Evolutionary conservation across 2,888 invertebrate genomes (phyloP), one percentile per base, ranked within the genome.

Genomic region (Noctua pronuba): DNA sequence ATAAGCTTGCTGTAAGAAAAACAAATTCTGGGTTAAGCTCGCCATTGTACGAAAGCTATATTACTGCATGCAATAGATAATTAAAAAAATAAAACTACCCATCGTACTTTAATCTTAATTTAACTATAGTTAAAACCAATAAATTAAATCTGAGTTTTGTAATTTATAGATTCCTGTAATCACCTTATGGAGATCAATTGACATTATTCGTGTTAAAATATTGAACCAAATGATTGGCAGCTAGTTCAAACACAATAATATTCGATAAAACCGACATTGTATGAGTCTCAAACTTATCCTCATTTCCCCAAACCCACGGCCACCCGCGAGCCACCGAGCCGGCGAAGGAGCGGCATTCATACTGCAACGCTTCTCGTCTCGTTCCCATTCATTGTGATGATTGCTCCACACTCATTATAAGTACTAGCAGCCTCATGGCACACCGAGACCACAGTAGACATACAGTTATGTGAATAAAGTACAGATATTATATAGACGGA

Each of bases 301-400:
- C 3, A 28, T 46, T 41, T 73, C 8, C 2, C n/a, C 18, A 73
- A 80, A 73, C n/a, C 2, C n/a, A 73, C 83, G 86, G 79, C 16
- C 58, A 68, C 79, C 7, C 52, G 62, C 60, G 49, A 80, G 67
- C 71, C 83, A 85, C 77, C 81, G 89, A 86, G 84, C 84, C 86
- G 75, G 86, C 82, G 86, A 90, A 92, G 92, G 90, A 92, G 88
- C 88, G 89, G 92, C 92, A 94, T 94, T 95, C 94, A 95, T 91
- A 90, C 90, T 89, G 91, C 78, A 91, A 70, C 85, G 92, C 92
- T 89, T 89, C 90, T 91, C 91, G 88, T 88, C 89, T 90, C 91
- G 89, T 88, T 90, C 91, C 94, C 92, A 95, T 96, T 96, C 95
- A 96, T 96, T 95, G 95, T 95, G 95, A 94, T 95, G 95, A 95